A percentile compares a stretch with the other conserved stretches of the same genome.
These are phyloP conservation scores for Tineola bisselliella DNA, from an alignment of 2,888 invertebrate genomes.

Conservation along the genomic window DNA sequence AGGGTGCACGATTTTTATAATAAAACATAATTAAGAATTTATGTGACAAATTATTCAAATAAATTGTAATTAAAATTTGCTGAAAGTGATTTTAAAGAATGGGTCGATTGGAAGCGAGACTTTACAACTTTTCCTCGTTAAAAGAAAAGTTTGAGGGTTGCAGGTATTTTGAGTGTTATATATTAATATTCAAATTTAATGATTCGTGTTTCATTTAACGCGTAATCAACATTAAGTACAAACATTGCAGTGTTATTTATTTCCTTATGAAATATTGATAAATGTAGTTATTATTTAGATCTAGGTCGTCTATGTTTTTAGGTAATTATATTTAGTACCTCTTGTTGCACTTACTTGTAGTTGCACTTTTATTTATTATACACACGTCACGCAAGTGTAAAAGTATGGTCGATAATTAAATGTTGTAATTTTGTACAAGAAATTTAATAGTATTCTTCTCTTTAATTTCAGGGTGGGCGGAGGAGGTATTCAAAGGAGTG, in stretches of 20 bases:
- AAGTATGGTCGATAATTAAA: slow-evolving; percentile 3
- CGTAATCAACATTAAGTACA: too few relatives aligned
- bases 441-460: slow-evolving; percentile 17
- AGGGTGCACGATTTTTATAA: background rate
- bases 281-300: too few relatives aligned
- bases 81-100: background rate
- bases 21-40: background rate
- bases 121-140: slow-evolving; percentile 47
- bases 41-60: background rate
- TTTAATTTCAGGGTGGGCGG: slow-evolving; percentile 40
- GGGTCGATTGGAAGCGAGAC: slow-evolving; percentile 39
- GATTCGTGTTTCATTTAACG: too few relatives aligned
- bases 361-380: too few relatives aligned
- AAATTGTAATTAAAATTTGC: background rate
- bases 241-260: too few relatives aligned
- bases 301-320: too few relatives aligned
- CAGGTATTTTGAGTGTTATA: slow-evolving; percentile 31
- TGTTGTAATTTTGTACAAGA: background rate
- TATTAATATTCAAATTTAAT: too few relatives aligned
- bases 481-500: slow-evolving; percentile 58
- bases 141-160: slow-evolving; percentile 51
- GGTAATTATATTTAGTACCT: too few relatives aligned
- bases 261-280: too few relatives aligned
- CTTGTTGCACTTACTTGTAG: too few relatives aligned
- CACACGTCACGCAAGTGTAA: too few relatives aligned